Evolutionary conservation across 2,113 vertebrate species (phyloP).

Genomic region (Cyprinodon tularosa): DNA sequence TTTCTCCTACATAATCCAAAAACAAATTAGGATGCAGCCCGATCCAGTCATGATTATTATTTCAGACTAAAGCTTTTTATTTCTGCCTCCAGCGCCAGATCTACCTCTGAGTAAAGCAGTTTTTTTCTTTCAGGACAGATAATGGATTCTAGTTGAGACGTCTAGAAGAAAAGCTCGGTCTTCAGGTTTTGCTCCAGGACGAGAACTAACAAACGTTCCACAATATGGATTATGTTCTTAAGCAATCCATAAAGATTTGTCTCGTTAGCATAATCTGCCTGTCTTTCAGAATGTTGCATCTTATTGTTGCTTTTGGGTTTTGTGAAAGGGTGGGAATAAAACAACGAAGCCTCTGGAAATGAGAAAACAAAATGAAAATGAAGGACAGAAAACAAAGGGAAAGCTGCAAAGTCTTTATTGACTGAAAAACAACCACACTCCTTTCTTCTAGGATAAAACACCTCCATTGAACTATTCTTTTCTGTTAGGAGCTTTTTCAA

Average conservation of each 20-base stretch:
- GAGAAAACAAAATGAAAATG: not conserved
- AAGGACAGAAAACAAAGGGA: not conserved
- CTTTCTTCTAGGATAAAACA: no score
- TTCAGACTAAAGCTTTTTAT: slow-evolving; percentile 2
- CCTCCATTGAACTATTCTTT: not conserved
- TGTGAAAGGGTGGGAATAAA: not conserved
- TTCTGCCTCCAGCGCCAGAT: slow-evolving; percentile 8
- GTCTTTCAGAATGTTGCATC: slow-evolving; percentile 1
- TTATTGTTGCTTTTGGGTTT: not conserved
- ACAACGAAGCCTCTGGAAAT: not conserved
- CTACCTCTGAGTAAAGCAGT: not conserved
- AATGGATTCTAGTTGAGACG: slow-evolving; percentile 20
- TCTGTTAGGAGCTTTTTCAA: not conserved
- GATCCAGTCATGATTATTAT: slow-evolving; percentile 16
- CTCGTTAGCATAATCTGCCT: slow-evolving; percentile 60
- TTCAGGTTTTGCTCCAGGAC: not conserved
- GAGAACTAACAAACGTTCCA: slow-evolving; percentile 24
- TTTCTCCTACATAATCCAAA: not conserved
- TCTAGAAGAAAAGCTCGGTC: slow-evolving; percentile 18
- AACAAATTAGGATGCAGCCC: slow-evolving; percentile 7
- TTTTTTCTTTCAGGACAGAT: slow-evolving; percentile 18
- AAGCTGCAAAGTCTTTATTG: not conserved
- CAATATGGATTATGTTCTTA: slow-evolving; percentile 45
- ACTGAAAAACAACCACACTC: not conserved
- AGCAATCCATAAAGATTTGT: slow-evolving; percentile 44